Evolutionary conservation across 2,797 vertebrate species (phyloP).

Genomic region (Aphelocoma californica): DNA sequence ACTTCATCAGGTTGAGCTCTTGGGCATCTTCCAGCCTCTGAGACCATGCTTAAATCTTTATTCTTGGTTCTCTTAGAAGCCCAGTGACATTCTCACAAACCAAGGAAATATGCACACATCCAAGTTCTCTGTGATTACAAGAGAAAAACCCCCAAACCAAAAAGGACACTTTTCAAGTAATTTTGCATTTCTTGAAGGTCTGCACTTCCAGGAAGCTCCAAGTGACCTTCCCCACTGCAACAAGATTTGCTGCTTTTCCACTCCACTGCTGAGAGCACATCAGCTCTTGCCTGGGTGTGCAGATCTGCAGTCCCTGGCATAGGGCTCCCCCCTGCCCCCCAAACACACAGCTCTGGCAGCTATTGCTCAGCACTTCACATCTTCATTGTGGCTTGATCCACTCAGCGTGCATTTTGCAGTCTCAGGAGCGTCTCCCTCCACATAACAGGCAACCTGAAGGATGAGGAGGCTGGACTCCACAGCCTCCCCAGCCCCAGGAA

Average conservation of each 20-base stretch:
- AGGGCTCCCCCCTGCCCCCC: background rate
- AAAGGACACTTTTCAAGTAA: background rate
- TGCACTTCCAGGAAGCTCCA: background rate
- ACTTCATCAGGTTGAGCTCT: background rate
- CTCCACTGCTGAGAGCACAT: background rate
- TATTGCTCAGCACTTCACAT: fast-evolving
- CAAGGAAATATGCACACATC: fast-evolving
- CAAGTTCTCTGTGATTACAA: background rate
- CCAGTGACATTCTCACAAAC: background rate
- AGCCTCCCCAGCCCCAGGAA: background rate
- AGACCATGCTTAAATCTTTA: background rate
- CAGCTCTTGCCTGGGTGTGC: background rate
- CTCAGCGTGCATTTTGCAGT: fast-evolving
- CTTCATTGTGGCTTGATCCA: fast-evolving
- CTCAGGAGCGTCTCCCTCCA: fast-evolving
- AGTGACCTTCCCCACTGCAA: background rate
- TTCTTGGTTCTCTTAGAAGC: background rate
- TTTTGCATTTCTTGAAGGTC: background rate
- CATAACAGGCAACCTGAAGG: background rate
- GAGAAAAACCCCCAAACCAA: background rate
- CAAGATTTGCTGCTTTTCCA: background rate
- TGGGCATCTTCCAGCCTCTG: background rate
- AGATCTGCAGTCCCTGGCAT: background rate
- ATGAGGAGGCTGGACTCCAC: background rate
- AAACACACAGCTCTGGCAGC: background rate